A percentile compares a stretch with the other conserved stretches of the same genome.
Evolutionary conservation across 2,797 vertebrate genomes (phyloP).

Genomic region (Sebastes diaconus): DNA sequence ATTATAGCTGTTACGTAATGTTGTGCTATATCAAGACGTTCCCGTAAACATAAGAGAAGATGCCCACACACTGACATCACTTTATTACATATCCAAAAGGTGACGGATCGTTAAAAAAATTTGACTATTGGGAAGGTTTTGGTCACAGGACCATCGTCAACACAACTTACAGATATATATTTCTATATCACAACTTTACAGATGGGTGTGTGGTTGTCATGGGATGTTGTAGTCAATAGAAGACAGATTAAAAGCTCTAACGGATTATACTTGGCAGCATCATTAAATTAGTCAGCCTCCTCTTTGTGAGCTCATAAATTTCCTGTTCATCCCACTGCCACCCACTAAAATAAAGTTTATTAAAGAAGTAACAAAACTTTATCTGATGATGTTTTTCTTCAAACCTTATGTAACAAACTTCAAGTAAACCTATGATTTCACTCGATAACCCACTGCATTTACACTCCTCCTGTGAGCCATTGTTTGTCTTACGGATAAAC

Average conservation of each 20-base stretch:
- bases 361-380: background rate
- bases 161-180: background rate
- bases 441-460: background rate
- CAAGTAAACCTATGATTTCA: constrained; percentile 41
- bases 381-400: background rate
- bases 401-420: background rate
- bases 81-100: background rate
- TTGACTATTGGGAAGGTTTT: background rate
- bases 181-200: background rate
- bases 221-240: constrained; percentile 44
- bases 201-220: background rate
- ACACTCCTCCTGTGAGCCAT: background rate
- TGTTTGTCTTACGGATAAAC: constrained; percentile 62
- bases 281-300: constrained; percentile 47
- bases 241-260: constrained; percentile 55
- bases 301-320: constrained; percentile 26
- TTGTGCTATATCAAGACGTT: background rate
- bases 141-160: background rate
- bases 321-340: constrained; percentile 9
- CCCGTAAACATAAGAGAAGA: background rate
- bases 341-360: constrained; percentile 10
- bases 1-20: background rate
- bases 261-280: constrained; percentile 56
- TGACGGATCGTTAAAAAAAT: background rate
- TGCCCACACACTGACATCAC: background rate